Conservation (phyloP, 1,140 invertebrate species). For the Holotrichia oblita region DNA sequence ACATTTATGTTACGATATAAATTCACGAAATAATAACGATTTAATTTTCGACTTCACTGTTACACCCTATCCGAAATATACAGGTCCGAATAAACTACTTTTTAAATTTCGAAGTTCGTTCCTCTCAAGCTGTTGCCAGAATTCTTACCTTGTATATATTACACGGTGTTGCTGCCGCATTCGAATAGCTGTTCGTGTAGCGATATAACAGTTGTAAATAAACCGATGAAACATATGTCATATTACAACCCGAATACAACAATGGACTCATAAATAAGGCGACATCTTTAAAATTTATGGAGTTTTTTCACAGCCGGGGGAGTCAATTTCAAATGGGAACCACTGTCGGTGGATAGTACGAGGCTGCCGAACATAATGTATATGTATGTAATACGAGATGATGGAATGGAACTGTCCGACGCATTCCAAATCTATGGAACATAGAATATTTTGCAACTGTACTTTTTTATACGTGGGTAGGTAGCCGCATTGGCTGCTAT, state of each 20-base stretch:
- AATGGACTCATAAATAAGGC: conserved; percentile 35
- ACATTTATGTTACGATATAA: too few species aligned
- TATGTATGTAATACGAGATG: conserved; percentile 31
- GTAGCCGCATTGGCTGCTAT: neutral
- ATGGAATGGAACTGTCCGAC: conserved; percentile 30
- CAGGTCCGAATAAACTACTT: too few species aligned
- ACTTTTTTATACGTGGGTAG: neutral
- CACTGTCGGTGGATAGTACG: conserved; percentile 13
- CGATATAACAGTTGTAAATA: conserved; percentile 33
- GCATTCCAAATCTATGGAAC: conserved; percentile 20
- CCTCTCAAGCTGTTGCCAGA: neutral
- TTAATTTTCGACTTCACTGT: too few species aligned
- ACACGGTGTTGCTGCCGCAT: neutral
- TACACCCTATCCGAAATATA: too few species aligned
- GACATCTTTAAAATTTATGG: conserved; percentile 36
- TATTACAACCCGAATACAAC: conserved; percentile 24
- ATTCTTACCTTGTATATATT: neutral
- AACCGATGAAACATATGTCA: conserved; percentile 35
- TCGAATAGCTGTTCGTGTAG: conserved; percentile 4
- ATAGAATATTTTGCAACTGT: conserved; percentile 5
- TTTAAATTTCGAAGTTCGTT: neutral
- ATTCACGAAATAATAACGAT: too few species aligned
- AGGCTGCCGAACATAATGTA: neutral
- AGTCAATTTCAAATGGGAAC: conserved; percentile 32
- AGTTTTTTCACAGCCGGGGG: conserved; percentile 19